Evolutionary conservation across 2,113 vertebrate genomes (phyloP), one percentile per base, ranked within the genome.

Genomic region (Thalassarche chlororhynchos): DNA sequence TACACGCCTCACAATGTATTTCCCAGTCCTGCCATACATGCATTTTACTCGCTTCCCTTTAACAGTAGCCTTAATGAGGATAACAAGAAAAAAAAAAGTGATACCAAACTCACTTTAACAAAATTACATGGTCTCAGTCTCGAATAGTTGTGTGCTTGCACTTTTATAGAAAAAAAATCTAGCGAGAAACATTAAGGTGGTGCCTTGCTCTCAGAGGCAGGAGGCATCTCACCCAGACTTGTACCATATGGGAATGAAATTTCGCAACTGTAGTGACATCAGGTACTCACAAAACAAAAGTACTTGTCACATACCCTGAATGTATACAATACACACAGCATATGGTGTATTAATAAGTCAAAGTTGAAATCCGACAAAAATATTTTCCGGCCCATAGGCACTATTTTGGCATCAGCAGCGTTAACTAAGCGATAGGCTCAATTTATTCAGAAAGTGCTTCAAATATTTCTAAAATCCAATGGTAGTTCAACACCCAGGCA

Each of bases 271-370:
- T 1, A 42, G 32, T 2, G 36, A 10, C 44, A 52, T 19, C 47
- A 51, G 55, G 24, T 2, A 51, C 16, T n/a, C 75, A 19, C 54
- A 55, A 26, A 46, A 40, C 36, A 54, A 8, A 49, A 15, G 36
- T 5, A 16, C 25, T 51, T 9, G 29, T 28, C 72, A 28, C 38
- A 13, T 8, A n/a, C 40, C 72, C 66, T 15, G 34, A 52, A 36
- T 0, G 9, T 31, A 8, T 6, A 21, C 20, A 21, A n/a, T 5
- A 28, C 4, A 52, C 6, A 4, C 7, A 31, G 23, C 44, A 4
- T 6, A 18, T 11, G 38, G 24, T 21, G 5, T 8, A 26, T 46
- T 31, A 29, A 16, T 17, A 49, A 68, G 28, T 6, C 47, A 25
- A 21, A 65, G 32, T 0, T 58, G 34, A 64, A 77, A 51, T 4